These are phyloP conservation scores for Cathartes aura DNA, from an alignment of 2,113 vertebrate species.

Conservation along the genomic window DNA sequence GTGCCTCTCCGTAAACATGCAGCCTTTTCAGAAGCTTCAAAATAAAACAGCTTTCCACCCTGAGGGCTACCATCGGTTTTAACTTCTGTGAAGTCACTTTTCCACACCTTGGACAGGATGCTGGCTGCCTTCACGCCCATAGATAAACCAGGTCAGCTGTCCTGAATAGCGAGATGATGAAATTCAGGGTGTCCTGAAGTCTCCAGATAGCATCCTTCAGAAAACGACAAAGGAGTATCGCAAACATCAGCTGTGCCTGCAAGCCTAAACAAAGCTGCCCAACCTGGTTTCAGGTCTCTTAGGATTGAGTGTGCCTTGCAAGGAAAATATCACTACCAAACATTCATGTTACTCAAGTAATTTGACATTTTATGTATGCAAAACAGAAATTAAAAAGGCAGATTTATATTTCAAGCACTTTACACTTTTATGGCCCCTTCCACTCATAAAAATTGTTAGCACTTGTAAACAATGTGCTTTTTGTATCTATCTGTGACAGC, in stretches of 20 bases:
- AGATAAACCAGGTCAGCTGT: not conserved
- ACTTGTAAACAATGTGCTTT: conserved; percentile 1
- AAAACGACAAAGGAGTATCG: not conserved
- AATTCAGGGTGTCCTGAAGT: not conserved
- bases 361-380: not conserved
- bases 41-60: conserved; percentile 13
- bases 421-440: conserved; percentile 15
- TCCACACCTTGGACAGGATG: not conserved
- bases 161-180: not conserved
- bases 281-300: not conserved
- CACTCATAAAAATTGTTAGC: not conserved
- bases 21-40: conserved; percentile 16
- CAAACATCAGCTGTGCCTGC: conserved; percentile 9
- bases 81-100: conserved; percentile 71
- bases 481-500: not conserved
- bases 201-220: not conserved
- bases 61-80: conserved; percentile 32
- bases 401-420: conserved; percentile 57
- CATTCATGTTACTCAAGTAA: not conserved
- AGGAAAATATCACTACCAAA: not conserved
- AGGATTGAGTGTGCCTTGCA: not conserved
- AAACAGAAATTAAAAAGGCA: not conserved
- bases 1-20: not conserved
- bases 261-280: not conserved
- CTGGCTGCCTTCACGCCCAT: not conserved